These are phyloP conservation scores for Bombycilla garrulus DNA, from an alignment of 2,113 vertebrate species.

Conservation along the genomic window DNA sequence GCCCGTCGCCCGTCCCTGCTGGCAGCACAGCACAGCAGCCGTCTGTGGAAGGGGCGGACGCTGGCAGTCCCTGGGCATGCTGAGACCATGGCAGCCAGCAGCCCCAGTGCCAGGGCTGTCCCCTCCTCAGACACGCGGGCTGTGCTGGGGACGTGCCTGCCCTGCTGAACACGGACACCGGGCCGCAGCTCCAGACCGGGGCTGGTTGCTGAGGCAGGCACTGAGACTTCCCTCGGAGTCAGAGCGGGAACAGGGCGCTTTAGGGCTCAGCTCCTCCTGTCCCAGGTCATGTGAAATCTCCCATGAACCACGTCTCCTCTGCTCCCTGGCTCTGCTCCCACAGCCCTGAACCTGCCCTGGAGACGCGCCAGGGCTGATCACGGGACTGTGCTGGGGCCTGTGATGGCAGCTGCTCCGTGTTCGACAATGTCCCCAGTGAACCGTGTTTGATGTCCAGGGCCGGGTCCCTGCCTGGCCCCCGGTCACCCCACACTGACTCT, in stretches of 20 bases:
- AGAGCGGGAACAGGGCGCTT: fast-evolving
- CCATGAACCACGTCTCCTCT: not conserved
- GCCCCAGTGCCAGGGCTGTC: not conserved
- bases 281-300: not conserved
- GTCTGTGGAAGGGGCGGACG: not conserved
- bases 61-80: not conserved
- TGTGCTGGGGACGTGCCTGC: not conserved
- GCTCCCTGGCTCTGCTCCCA: not conserved
- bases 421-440: not conserved
- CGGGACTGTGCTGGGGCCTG: not conserved
- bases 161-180: too few relatives aligned
- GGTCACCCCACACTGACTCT: not conserved
- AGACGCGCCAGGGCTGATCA: fast-evolving
- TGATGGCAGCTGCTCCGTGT: fast-evolving
- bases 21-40: not conserved
- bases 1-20: fast-evolving
- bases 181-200: not conserved
- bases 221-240: not conserved
- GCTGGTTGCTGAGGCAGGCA: not conserved
- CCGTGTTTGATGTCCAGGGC: not conserved
- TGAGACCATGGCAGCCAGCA: not conserved
- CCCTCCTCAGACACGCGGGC: not conserved
- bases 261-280: not conserved
- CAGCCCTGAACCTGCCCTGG: not conserved
- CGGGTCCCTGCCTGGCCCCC: not conserved